Evolutionary conservation across 2,797 vertebrate genomes (phyloP), one percentile per base, ranked within the genome.

Genomic region (Sciurus carolinensis): DNA sequence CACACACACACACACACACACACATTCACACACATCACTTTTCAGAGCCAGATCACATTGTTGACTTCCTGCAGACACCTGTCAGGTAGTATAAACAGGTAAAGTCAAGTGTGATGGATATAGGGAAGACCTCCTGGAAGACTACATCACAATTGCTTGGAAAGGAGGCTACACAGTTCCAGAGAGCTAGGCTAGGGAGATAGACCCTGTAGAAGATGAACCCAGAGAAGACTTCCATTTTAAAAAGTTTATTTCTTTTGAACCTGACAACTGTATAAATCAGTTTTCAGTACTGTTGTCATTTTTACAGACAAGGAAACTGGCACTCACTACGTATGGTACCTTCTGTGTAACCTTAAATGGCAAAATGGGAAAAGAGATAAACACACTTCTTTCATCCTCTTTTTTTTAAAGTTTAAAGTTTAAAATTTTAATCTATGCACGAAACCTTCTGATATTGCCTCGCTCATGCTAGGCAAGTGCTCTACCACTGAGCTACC

Each of bases 161-260:
- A 77, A 69, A 6, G 5, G 10, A 28, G n/a, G 50, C 44, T 14
- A 10, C 33, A n/a, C 18, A 47, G 30, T 33, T 59, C 62, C 28
- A 52, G 10, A 7, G 57, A 79, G 17, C 17, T 62, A 54, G 36
- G 24, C 59, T 26, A 54, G 7, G 5, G 57, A 79, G 13, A 10
- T 59, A 54, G 36, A 30, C 7, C 36, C 28, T 67, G 82, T 36
- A 54, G 52, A 67, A 64, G 17, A 52, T 6, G 9, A 10, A 83
- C 39, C 42, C 30, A 47, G 50, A 0, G 7, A 52, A 0, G 7
- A 52, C n/a, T 7, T 6, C 50, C 14, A 3, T 64, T 64, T 66
- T 36, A 20, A 77, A 95, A 33, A 88, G 72, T 47, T 57, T 9
- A 28, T 81, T 92, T 75, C 42, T 75, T 76, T 24, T 33, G 50